Conservation (phyloP, 2,888 invertebrate species). For the Diadegma fenestrale region DNA sequence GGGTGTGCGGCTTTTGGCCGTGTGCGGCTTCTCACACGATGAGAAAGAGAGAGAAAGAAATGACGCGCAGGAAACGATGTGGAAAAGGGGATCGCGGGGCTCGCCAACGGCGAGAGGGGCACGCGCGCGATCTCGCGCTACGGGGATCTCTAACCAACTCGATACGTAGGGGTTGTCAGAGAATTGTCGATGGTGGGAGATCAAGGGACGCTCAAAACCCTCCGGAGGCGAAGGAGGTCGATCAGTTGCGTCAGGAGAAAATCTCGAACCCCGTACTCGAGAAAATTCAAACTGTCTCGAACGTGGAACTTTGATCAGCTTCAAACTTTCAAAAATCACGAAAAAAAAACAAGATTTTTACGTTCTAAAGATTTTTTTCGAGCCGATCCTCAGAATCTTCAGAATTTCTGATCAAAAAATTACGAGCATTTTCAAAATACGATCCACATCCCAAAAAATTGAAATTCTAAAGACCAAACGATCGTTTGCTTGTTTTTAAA, state of each 20-base stretch:
- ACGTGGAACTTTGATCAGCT: not conserved
- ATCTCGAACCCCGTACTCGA: slow-evolving; percentile 36
- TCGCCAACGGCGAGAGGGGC: slow-evolving; percentile 44
- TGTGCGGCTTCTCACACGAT: slow-evolving; percentile 37
- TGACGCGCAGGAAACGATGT: slow-evolving; percentile 34
- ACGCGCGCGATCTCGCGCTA: slow-evolving; percentile 78
- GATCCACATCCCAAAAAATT: not conserved
- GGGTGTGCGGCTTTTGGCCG: slow-evolving; percentile 54
- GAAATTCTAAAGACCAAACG: not conserved
- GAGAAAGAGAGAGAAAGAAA: slow-evolving; percentile 41
- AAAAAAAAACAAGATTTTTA: not conserved
- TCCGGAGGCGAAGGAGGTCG: slow-evolving; percentile 69
- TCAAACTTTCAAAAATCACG: not conserved
- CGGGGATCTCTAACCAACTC: slow-evolving; percentile 84
- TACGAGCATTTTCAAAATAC: not conserved
- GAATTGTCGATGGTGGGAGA: slow-evolving; percentile 67
- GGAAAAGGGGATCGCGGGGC: slow-evolving; percentile 33
- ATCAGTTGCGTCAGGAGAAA: slow-evolving; percentile 72
- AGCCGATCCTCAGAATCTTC: not conserved
- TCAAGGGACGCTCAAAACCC: slow-evolving; percentile 57
- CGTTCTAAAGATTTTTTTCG: not conserved
- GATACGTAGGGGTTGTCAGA: slow-evolving; percentile 77
- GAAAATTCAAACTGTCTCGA: not conserved
- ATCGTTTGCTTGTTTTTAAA: not conserved
- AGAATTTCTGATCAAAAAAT: not conserved